Percentiles rank a stretch among this genome's conserved stretches.
Conservation (phyloP, 2,113 vertebrate genomes). For the Crotalus viridis region DNA sequence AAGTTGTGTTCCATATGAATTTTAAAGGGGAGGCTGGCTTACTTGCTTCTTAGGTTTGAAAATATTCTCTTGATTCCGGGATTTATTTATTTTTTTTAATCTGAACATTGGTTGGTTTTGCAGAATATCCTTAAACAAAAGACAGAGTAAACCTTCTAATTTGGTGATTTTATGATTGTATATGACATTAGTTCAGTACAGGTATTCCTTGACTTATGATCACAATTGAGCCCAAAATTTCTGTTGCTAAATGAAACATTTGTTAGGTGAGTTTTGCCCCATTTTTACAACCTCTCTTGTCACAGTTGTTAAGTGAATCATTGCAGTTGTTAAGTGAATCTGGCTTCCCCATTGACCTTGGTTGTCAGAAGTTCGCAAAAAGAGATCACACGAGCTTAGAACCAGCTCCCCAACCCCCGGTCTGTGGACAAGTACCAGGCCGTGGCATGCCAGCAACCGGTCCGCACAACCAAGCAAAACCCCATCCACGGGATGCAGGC, state of each 20-base stretch:
- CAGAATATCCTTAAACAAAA: not conserved
- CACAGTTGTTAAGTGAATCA: not conserved
- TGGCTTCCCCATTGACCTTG: not conserved
- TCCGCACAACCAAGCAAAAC: no score
- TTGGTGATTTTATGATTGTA: not conserved
- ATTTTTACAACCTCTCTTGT: not conserved
- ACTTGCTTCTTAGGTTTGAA: not conserved
- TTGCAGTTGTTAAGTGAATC: not conserved
- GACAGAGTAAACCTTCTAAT: not conserved
- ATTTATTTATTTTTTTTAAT: not conserved
- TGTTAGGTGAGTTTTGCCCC: not conserved
- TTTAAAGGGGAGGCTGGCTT: not conserved
- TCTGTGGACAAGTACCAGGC: no score
- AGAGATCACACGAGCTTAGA: not conserved
- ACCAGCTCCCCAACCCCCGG: no score
- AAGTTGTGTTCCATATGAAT: not conserved
- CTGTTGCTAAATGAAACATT: not conserved
- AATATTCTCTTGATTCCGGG: not conserved
- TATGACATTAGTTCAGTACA: not conserved
- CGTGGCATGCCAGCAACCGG: no score
- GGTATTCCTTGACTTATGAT: not conserved
- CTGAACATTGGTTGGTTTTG: not conserved
- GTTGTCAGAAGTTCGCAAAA: not conserved
- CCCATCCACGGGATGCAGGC: no score
- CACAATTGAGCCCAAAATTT: not conserved